Percentiles rank a stretch among this genome's conserved stretches.
Conservation (phyloP, 2,113 vertebrate genomes). For the Prionailurus viverrinus region DNA sequence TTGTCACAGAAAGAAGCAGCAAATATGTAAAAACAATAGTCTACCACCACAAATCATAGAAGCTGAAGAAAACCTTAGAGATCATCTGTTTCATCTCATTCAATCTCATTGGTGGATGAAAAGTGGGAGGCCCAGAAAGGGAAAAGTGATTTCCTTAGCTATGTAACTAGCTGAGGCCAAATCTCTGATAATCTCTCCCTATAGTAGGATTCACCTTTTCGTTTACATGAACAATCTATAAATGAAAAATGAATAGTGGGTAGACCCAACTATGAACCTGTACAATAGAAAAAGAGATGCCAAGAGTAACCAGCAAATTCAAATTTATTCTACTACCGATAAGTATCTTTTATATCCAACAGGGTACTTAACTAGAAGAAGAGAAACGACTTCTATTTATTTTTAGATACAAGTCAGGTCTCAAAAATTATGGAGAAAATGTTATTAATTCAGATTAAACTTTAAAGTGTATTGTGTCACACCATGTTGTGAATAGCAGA, state of each 20-base stretch:
- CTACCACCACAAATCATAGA: neutral
- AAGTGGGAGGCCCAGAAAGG: neutral
- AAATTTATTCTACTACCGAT: neutral
- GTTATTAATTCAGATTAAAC: neutral
- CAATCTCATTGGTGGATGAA: neutral
- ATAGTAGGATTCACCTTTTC: neutral
- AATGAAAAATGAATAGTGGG: neutral
- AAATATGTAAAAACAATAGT: neutral
- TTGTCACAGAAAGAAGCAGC: neutral
- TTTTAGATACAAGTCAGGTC: neutral
- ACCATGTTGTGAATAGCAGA: neutral
- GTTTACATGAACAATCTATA: neutral
- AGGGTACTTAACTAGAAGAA: neutral
- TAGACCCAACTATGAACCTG: neutral
- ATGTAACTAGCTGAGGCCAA: neutral
- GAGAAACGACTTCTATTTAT: slow-evolving; percentile 16
- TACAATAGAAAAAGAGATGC: neutral
- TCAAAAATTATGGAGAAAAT: neutral
- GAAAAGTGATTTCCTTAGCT: neutral
- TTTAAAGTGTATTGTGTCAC: neutral
- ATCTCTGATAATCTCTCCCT: neutral
- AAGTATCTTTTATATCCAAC: neutral
- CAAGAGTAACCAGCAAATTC: neutral
- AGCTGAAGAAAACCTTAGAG: neutral
- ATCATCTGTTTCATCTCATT: neutral